phyloP scores from a whole-genome alignment of 2,797 vertebrate species.

The Sebastiscus tertius region DNA sequence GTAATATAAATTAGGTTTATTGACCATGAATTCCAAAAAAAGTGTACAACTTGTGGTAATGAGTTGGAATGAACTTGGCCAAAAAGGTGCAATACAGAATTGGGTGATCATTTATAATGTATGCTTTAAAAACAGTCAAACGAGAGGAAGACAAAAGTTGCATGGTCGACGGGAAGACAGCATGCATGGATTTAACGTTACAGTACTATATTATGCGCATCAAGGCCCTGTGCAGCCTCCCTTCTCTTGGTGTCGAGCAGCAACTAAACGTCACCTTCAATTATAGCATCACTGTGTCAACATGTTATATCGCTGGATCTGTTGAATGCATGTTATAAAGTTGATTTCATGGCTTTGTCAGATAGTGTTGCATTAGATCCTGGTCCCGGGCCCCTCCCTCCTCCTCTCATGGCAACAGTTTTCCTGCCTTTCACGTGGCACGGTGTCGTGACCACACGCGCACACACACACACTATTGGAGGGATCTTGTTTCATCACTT shows the following conservation, averaged over 20 bases:
- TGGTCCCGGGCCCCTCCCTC: slow-evolving; percentile 36
- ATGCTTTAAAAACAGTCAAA: too few relatives aligned
- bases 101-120: too few relatives aligned
- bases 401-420: slow-evolving; percentile 26
- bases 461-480: not conserved
- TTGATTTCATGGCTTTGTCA: fast-evolving
- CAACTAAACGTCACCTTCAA: fast-evolving
- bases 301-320: fast-evolving
- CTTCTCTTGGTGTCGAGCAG: not conserved
- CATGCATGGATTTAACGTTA: not conserved
- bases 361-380: not conserved
- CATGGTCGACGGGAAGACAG: too few relatives aligned
- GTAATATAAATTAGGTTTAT: too few relatives aligned
- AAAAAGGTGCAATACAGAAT: too few relatives aligned
- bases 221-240: slow-evolving; percentile 16
- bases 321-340: too few relatives aligned
- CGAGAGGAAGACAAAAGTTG: too few relatives aligned
- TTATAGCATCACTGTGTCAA: fast-evolving
- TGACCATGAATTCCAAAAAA: too few relatives aligned
- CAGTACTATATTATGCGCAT: not conserved
- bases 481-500: not conserved
- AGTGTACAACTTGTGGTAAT: too few relatives aligned
- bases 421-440: slow-evolving; percentile 64
- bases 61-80: too few relatives aligned
- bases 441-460: slow-evolving; percentile 43